Base-by-base conservation (phyloP, 2,113 vertebrate species). In the Nanorana parkeri region DNA sequence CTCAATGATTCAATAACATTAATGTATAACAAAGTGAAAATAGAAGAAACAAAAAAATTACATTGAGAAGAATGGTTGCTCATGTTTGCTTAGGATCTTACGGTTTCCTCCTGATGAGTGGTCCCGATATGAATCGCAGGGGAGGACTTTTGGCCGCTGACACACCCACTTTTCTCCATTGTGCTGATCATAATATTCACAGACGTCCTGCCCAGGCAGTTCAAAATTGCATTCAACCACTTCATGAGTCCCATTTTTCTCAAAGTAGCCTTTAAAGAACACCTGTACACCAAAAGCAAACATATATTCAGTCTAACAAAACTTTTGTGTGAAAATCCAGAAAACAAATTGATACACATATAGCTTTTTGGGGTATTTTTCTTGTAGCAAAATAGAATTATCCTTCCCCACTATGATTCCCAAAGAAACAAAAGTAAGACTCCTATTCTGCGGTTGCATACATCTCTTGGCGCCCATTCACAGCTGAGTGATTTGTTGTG, bases 61-160 rank as follows among this genome's bases (percentile, higher is more conserved):
- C 88, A 80, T 3, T 11, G 71, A 23, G 29, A 92, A 68, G 47
- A 91, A 80, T 7, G 7, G 24, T 2, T 83, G 78, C 3, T 91
- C 87, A 0, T 56, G 4, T 3, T 0, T 1, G 17, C 84, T 85
- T 41, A 87, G 67, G 11, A 85, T 81, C 0, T 86, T 83, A 52
- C 84, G 83, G 56, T 88, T 88, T 52, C 56, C 66, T 4, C 89
- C 88, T 55, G 78, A 16, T 13, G 84, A 87, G 63, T 92, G 91
- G 15, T 88, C 83, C 15, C 87, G 79, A 13, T 86, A 73, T 10
- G 87, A 80, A 2, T 67, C 29, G 41, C 65, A 67, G 10, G 64
- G 64, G 6, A 67, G 64, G 6, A 2, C 36, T 20, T 67, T 61
- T n/a, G 72, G 72, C 29, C 72, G 55, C 20, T 36, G 8, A n/a